Base-by-base conservation (phyloP, 2,113 vertebrate species). In the Sturnira hondurensis region DNA sequence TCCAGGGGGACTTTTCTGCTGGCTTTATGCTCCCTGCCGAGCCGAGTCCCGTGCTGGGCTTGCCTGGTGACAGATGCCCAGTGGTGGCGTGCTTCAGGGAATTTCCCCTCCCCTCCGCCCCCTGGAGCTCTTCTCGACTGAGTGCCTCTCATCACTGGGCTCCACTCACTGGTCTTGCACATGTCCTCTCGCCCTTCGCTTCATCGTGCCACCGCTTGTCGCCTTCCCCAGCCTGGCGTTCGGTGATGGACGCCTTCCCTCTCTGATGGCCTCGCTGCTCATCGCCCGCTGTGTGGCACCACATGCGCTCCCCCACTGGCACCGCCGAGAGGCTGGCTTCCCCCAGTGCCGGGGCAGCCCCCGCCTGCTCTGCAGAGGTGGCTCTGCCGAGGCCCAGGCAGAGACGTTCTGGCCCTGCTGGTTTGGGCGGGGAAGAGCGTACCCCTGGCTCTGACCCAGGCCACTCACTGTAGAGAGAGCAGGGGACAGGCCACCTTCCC, bases 241-340 rank as follows among this genome's bases (percentile, higher is more conserved):
- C 97, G 98, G 95, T 98, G 96, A 97, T 96, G 97, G 85, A 96
- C 97, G 96, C 92, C 87, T 83, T 95, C 93, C 95, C 93, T 96
- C 95, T 97, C 96, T 92, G 81, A 95, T 96, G 97, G 89, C 76
- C 56, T 94, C 0, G 0, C 78, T 83, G 81, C 95, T 98, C 63
- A 45, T 98, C 97, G 97, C 96, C 97, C 97, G 93, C 95, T 58
- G 41, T 93, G 82, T 94, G 77, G 17, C 36, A 1, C 96, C 89
- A 16, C 13, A 4, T 3, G 16, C 17, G 61, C 80, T 84, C 56
- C 47, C 50, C 89, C 74, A 9, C 65, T 58, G 86, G 41, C 38
- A 50, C 78, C 76, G 45, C 77, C 38, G 58, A 88, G 77, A 50
- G 90, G 83, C 87, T 28, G 50, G 89, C 31, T 1, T 4, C 38